Base-by-base conservation (phyloP, 2,113 vertebrate genomes). In the Pelecanus crispus region DNA sequence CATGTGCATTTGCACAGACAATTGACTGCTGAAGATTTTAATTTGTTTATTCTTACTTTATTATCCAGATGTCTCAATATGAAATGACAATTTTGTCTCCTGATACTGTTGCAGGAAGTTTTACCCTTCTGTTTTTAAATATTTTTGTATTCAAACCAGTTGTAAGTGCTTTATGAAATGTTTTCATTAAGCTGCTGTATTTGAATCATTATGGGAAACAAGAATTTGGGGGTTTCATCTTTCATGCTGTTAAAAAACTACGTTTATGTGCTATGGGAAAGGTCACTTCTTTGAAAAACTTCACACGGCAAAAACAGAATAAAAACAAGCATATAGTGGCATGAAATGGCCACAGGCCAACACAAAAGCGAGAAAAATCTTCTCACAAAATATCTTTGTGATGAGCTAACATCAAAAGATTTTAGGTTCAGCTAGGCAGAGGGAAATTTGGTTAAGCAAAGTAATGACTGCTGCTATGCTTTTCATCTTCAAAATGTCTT, bases 401-500 rank as follows among this genome's bases (percentile, higher is more conserved):
- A 81, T 81, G 66, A 92, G 70, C 67, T 80, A 49, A 85, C 52
- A 68, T 90, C 42, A 82, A 90, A 97, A 92, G 52, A 58, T 56
- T 90, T 90, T 82, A 26, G 47, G 32, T 67, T 79, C 50, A 62
- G 45, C 50, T 78, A 77, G 88, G 38, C 58, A 67, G 61, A 55
- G 53, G 72, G 53, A 78, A 70, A 49, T 91, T 82, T 72, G 49
- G 73, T 92, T 92, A 52, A 88, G 59, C 50, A 65, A 85, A 81
- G 53, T 75, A 79, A 80, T 63, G 44, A 94, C 45, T 34, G 17
- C 78, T 90, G 40, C 79, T 81, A 75, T 56, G 79, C 88, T 91
- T 95, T 96, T 75, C 32, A 86, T 97, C 91, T 97, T 97, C 72
- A 66, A 66, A 96, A 91, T 82, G 65, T 73, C 92, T 92, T 63